These are phyloP conservation scores for Caerostris darwini DNA, from an alignment of 1,140 invertebrate genomes.

Conservation along the genomic window DNA sequence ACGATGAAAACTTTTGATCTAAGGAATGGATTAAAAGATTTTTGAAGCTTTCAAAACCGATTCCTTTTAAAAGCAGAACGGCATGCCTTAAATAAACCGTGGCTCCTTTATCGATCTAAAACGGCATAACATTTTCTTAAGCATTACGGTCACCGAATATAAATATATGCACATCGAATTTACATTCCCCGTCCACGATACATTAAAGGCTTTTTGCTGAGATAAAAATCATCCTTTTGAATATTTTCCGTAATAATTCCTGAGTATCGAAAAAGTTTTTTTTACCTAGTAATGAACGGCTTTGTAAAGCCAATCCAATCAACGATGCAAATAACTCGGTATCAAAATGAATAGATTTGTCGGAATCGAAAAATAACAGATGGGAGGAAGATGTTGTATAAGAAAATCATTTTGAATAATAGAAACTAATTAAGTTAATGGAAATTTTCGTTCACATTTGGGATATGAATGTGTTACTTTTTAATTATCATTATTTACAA, in stretches of 20 bases:
- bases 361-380: too few relatives aligned
- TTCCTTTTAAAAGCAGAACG: neutral
- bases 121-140: neutral
- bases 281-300: neutral
- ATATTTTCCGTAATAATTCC: neutral
- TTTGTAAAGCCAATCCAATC: neutral
- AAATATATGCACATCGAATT: neutral
- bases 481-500: too few relatives aligned
- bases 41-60: neutral
- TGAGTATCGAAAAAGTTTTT: neutral
- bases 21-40: neutral
- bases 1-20: neutral
- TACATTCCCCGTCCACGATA: neutral
- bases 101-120: neutral
- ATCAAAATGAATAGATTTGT: too few relatives aligned
- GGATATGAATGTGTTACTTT: too few relatives aligned
- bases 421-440: too few relatives aligned
- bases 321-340: too few relatives aligned
- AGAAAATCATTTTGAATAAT: too few relatives aligned
- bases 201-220: neutral
- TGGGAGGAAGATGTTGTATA: too few relatives aligned
- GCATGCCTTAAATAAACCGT: neutral
- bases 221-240: neutral
- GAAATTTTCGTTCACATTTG: too few relatives aligned
- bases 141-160: neutral